phyloP scores from a whole-genome alignment of 1,140 invertebrate genomes.

The Gyrodactylus salaris region DNA sequence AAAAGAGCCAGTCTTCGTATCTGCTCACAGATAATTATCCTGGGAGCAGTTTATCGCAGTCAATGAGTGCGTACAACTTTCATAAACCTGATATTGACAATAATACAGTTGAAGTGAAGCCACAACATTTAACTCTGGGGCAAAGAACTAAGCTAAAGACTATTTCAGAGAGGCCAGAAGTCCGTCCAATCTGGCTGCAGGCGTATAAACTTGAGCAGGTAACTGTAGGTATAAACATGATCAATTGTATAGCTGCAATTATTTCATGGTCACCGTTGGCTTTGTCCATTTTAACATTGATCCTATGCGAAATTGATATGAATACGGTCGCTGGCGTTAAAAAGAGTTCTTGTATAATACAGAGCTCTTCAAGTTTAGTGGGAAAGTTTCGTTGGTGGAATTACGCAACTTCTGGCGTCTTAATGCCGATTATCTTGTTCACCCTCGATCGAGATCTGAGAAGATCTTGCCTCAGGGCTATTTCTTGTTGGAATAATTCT shows the following conservation, averaged over 20 bases:
- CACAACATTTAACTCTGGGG: not conserved
- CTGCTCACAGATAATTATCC: not conserved
- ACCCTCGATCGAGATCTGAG: not conserved
- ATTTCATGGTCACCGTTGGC: not conserved
- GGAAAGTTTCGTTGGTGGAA: not conserved
- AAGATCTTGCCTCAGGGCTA: not conserved
- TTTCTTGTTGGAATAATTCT: not conserved
- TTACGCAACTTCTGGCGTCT: not conserved
- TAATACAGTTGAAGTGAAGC: not conserved
- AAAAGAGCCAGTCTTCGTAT: too few species aligned
- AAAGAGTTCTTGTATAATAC: not conserved
- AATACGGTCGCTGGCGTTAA: not conserved
- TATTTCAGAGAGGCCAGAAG: not conserved
- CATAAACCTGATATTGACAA: not conserved
- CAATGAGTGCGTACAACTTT: not conserved
- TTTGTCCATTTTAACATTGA: not conserved
- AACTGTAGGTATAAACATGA: slow-evolving; percentile 1
- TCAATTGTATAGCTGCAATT: not conserved
- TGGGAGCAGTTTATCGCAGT: not conserved
- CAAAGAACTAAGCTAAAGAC: not conserved
- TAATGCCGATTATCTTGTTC: not conserved
- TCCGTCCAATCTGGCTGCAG: not conserved
- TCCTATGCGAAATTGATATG: not conserved
- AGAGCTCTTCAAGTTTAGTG: not conserved
- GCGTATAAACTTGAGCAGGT: slow-evolving; percentile 2